Evolutionary conservation across 2,797 vertebrate genomes (phyloP).

Genomic region (Acomys russatus): DNA sequence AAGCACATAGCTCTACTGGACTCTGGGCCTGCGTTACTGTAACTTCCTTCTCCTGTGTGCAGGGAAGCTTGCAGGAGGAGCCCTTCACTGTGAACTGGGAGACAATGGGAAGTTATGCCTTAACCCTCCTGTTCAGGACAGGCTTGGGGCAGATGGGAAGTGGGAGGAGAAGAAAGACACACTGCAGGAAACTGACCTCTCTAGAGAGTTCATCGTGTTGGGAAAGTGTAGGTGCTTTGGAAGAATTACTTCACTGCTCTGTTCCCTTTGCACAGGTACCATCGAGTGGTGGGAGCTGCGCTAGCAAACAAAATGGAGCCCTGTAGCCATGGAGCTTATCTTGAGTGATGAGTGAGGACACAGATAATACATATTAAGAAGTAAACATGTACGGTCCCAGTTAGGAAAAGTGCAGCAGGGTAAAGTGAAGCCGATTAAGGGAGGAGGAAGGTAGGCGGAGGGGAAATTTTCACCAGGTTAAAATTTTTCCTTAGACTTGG

Average conservation of each 20-base stretch:
- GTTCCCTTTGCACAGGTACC: background rate
- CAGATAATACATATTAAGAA: background rate
- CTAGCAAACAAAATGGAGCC: background rate
- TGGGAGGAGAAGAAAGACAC: background rate
- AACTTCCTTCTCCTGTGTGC: background rate
- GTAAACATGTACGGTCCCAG: background rate
- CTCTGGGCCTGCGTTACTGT: background rate
- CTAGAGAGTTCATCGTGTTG: background rate
- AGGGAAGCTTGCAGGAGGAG: background rate
- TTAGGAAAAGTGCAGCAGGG: background rate
- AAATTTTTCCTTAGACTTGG: no score
- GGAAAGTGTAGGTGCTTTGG: background rate
- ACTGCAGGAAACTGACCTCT: background rate
- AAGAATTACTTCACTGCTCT: background rate
- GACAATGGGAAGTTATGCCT: background rate
- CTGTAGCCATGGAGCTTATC: background rate
- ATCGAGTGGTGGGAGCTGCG: background rate
- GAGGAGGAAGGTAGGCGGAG: background rate
- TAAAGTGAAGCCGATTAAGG: background rate
- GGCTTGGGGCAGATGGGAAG: background rate
- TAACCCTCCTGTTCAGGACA: conserved; percentile 19
- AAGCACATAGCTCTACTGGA: background rate
- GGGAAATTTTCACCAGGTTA: background rate
- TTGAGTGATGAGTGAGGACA: background rate
- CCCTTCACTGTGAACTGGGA: background rate